A percentile compares a stretch with the other conserved stretches of the same genome.
Conservation (phyloP, 1,140 invertebrate species). For the Agrypnia vestita region DNA sequence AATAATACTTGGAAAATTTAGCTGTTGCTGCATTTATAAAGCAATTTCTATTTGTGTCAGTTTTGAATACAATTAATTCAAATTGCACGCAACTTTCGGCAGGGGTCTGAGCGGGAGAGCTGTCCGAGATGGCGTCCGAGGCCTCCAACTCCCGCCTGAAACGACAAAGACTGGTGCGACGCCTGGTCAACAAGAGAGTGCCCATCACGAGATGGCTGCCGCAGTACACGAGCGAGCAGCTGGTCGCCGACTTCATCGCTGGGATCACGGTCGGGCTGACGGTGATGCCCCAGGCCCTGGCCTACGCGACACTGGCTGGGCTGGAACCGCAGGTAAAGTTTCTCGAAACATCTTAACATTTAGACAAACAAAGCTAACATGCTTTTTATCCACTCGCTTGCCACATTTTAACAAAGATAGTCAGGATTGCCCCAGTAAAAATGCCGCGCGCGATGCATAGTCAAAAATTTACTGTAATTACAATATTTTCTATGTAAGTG, state of each 20-base stretch:
- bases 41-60: no score
- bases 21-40: no score
- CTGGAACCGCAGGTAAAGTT: slow-evolving; percentile 82
- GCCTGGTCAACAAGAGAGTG: slow-evolving; percentile 66
- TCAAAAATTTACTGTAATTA: no score
- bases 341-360: not conserved
- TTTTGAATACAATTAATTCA: no score
- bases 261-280: slow-evolving; percentile 90
- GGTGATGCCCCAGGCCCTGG: slow-evolving; percentile 90
- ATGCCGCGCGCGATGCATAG: no score
- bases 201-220: slow-evolving; percentile 78
- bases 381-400: no score
- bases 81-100: not conserved
- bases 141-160: slow-evolving; percentile 57
- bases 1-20: no score
- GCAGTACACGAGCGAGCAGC: slow-evolving; percentile 81
- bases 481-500: no score
- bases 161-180: slow-evolving; percentile 64
- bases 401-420: no score
- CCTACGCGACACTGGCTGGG: slow-evolving; percentile 89
- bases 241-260: slow-evolving; percentile 84
- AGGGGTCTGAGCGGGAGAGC: not conserved
- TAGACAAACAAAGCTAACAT: no score
- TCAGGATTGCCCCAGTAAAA: no score
- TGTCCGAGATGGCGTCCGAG: slow-evolving; percentile 17